These are phyloP conservation scores for Ictalurus furcatus DNA, from an alignment of 2,113 vertebrate species.

Conservation along the genomic window DNA sequence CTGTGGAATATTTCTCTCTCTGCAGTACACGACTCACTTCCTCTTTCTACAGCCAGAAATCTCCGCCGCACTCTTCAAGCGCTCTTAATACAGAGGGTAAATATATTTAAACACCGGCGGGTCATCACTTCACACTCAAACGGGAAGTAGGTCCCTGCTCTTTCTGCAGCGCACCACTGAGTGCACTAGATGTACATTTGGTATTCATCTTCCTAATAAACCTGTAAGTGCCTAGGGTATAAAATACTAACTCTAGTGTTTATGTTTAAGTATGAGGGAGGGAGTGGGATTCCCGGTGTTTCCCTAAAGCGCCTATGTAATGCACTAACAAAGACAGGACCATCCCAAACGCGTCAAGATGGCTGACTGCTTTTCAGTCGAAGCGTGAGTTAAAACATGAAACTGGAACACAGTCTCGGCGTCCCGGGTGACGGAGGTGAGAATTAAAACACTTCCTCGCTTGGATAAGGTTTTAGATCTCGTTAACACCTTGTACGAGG, in stretches of 20 bases:
- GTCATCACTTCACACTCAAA: neutral
- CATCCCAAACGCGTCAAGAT: neutral
- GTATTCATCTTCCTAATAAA: neutral
- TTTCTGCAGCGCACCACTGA: neutral
- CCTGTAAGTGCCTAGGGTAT: too few species aligned
- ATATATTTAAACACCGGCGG: neutral
- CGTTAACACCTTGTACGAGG: too few species aligned
- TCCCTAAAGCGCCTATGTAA: neutral
- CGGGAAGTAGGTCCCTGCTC: neutral
- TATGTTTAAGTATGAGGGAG: neutral
- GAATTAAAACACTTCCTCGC: too few species aligned
- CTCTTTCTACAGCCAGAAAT: slow-evolving; percentile 1
- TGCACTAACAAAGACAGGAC: neutral
- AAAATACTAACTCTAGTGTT: neutral
- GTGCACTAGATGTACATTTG: neutral
- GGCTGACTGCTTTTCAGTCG: too few species aligned
- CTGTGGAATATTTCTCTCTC: slow-evolving; percentile 1
- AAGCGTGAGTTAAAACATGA: too few species aligned
- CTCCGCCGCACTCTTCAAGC: neutral
- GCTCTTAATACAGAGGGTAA: neutral
- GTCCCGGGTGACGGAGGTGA: too few species aligned
- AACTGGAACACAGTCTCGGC: too few species aligned
- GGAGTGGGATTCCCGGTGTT: too few species aligned
- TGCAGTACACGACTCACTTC: neutral
- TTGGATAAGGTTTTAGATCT: too few species aligned